Conservation (phyloP, 2,888 invertebrate genomes). For the Macaria notata region DNA sequence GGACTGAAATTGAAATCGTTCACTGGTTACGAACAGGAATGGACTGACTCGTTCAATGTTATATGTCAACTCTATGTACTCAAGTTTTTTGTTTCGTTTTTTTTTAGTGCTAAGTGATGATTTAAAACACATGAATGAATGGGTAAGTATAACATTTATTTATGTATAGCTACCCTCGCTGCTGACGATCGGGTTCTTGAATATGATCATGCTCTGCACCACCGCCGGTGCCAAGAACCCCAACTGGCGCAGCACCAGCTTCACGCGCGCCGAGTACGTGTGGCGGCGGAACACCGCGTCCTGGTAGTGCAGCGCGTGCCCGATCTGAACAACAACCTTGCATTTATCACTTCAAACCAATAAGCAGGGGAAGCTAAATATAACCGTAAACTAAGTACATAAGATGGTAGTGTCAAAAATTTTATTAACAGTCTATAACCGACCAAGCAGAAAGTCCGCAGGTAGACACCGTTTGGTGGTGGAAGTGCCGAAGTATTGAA, state of each 20-base stretch:
- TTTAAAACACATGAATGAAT: too few relatives aligned
- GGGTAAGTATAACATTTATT: too few relatives aligned
- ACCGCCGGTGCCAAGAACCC: conserved; percentile 91
- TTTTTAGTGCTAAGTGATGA: not conserved
- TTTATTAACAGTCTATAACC: not conserved
- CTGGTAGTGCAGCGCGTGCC: conserved; percentile 92
- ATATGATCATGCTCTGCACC: conserved; percentile 98
- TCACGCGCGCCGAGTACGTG: conserved; percentile 92
- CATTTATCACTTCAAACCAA: not conserved
- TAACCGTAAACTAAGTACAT: not conserved
- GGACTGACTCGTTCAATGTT: too few relatives aligned
- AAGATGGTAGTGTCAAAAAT: not conserved
- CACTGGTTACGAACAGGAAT: too few relatives aligned
- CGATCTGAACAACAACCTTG: conserved; percentile 82
- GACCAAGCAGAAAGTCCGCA: not conserved
- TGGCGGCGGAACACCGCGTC: conserved; percentile 91
- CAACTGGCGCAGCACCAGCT: conserved; percentile 87
- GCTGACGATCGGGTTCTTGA: conserved; percentile 96
- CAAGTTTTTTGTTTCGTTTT: not conserved
- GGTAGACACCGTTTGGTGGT: too few relatives aligned
- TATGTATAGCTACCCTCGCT: conserved; percentile 73
- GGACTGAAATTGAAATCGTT: conserved; percentile 72
- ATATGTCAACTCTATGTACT: not conserved
- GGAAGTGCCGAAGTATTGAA: too few relatives aligned
- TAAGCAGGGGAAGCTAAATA: too few relatives aligned